A percentile compares a stretch with the other conserved stretches of the same genome.
These are phyloP conservation scores for Cygnus buccinator DNA, from an alignment of 2,113 vertebrate species.

Conservation along the genomic window DNA sequence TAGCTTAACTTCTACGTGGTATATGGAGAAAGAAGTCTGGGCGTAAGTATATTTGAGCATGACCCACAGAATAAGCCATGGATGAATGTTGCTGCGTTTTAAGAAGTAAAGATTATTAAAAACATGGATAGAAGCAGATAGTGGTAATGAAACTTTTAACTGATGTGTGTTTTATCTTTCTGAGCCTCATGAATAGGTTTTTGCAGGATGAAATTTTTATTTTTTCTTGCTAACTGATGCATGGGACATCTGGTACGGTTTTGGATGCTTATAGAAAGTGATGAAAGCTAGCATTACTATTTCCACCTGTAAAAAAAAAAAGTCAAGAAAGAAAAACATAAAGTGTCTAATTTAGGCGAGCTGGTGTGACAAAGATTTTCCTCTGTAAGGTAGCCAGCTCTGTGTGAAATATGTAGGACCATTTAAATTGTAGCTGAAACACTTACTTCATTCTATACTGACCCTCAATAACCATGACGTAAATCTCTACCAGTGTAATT, in stretches of 20 bases:
- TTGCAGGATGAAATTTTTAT: background rate
- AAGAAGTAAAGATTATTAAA: background rate
- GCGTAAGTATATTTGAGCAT: background rate
- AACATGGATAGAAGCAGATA: background rate
- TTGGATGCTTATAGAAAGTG: background rate
- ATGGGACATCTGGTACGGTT: background rate
- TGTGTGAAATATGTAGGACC: background rate
- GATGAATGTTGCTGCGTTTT: background rate
- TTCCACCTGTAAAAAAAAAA: background rate
- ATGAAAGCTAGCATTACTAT: background rate
- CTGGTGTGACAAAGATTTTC: background rate
- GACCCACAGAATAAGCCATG: background rate
- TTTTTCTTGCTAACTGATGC: background rate
- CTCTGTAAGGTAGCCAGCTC: background rate
- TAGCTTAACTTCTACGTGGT: background rate
- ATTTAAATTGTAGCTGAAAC: background rate
- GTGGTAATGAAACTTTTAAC: background rate
- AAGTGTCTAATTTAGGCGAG: background rate
- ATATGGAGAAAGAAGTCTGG: background rate
- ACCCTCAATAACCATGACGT: background rate
- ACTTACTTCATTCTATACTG: background rate
- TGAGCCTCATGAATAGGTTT: background rate
- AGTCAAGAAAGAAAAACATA: background rate
- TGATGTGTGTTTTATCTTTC: background rate
- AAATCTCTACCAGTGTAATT: background rate